Evolutionary conservation across 1,140 invertebrate species (phyloP), one percentile per base, ranked within the genome.

Genomic region (Proctacanthus coquilletti): DNA sequence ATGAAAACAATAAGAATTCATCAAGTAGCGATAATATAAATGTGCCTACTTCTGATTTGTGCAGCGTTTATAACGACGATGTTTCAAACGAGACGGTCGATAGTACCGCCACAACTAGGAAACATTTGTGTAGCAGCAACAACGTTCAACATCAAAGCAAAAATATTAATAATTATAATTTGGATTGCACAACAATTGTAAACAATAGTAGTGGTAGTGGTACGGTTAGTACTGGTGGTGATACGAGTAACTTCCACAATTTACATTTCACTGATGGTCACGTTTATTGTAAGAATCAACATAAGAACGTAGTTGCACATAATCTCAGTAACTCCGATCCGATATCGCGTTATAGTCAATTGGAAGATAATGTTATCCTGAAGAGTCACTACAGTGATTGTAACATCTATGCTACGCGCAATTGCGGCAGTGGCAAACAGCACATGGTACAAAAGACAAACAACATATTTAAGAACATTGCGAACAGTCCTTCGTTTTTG

Each of bases 381-480:
- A 46, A 49, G 18, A 46, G 39, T 13, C 47, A 49, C 21, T 49
- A 45, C 19, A 45, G 51, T 20, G 51, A 53, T 27, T 44, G 43
- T 27, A 47, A 47, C 37, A 47, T 47, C 9, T 47, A 47, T 21
- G 27, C 42, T 21, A 9, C 35, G 38, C 13, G 19, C 15, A 18
- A 35, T 18, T n/a, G 38, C 32, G 44, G 47, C 32, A 47, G 44
- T 27, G 52, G 57, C 23, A 57, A 57, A 18, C 55, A 58, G 39
- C 55, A 58, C 36, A 35, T 58, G 39, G 55, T 58, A 13, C 53
- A 58, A 39, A 53, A 58, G 36, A 56, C 52, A 27, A 27, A 27
- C 1, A 58, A 58, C 40, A 58, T 58, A 42, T 58, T 58, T 45
- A 58, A 58, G 51, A 58, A 54, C 47, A 56, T 58, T 15, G 55